Conservation (phyloP, 2,113 vertebrate genomes). For the Chamaetylas fuelleborni region DNA sequence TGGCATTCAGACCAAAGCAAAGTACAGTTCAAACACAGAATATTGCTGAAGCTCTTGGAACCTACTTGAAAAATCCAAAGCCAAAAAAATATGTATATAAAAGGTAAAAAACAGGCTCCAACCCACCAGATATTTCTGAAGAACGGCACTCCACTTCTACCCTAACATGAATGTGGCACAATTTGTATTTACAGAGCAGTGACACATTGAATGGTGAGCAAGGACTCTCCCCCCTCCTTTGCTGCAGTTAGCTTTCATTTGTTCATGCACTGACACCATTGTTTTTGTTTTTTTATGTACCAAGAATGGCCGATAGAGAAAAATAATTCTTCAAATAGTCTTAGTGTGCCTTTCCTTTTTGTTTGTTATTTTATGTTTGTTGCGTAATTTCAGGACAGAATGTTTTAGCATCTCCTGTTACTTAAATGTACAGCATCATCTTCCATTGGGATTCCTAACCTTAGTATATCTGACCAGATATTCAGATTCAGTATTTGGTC, state of each 20-base stretch:
- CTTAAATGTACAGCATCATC: background rate
- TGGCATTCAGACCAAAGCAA: background rate
- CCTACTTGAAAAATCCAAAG: background rate
- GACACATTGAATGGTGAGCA: rapidly evolving
- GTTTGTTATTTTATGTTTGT: background rate
- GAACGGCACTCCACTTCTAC: background rate
- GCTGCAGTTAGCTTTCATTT: background rate
- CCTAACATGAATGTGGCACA: background rate
- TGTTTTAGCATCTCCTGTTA: background rate
- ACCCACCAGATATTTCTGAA: background rate
- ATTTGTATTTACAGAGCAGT: background rate
- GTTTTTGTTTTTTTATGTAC: background rate
- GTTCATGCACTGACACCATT: background rate
- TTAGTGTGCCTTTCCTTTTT: background rate
- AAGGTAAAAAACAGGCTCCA: background rate
- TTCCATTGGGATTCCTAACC: background rate
- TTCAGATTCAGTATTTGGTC: background rate
- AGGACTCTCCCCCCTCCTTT: background rate
- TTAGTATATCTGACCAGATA: background rate
- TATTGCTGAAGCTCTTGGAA: background rate
- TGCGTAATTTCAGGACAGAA: background rate
- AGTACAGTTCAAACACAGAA: background rate
- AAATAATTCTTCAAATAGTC: background rate
- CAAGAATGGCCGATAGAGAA: background rate
- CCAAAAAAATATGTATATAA: background rate